Percentiles rank a stretch among this genome's conserved stretches.
phyloP scores from a whole-genome alignment of 2,113 vertebrate genomes.

The Chaetura pelagica region DNA sequence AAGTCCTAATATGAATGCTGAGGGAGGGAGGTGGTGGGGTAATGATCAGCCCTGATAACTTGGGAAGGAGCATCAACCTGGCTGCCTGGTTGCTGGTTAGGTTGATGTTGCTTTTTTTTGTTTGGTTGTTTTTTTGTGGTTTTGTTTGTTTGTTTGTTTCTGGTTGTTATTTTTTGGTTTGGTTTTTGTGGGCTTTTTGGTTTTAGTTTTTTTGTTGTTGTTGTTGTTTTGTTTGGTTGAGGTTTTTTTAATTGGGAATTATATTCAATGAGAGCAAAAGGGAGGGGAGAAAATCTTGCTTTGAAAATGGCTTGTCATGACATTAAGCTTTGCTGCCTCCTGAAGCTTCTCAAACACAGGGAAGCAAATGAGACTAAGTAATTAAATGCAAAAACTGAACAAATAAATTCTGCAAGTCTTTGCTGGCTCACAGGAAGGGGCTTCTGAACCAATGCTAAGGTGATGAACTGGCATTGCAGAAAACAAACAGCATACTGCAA shows the following conservation, averaged over 20 bases:
- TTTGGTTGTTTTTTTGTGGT: too few relatives aligned
- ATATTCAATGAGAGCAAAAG: background rate
- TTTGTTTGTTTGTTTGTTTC: too few relatives aligned
- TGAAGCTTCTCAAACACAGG: background rate
- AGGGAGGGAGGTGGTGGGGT: background rate
- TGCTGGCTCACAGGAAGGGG: background rate
- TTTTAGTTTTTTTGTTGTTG: too few relatives aligned
- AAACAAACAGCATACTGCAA: background rate
- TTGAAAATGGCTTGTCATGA: slow-evolving; percentile 28
- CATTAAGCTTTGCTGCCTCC: background rate
- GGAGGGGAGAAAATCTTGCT: background rate
- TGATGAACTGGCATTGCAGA: background rate
- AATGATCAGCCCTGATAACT: background rate
- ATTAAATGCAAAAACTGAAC: slow-evolving; percentile 5
- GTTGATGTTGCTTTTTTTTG: background rate
- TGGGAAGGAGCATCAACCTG: background rate
- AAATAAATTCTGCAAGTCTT: background rate
- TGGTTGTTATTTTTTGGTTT: too few relatives aligned
- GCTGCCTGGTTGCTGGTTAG: background rate
- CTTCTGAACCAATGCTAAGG: background rate
- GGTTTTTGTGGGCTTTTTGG: too few relatives aligned
- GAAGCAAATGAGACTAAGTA: slow-evolving; percentile 7
- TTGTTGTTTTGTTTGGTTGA: background rate
- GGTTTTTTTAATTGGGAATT: background rate
- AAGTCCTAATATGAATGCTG: background rate